Conservation (phyloP, 2,113 vertebrate genomes). For the Lota lota region DNA sequence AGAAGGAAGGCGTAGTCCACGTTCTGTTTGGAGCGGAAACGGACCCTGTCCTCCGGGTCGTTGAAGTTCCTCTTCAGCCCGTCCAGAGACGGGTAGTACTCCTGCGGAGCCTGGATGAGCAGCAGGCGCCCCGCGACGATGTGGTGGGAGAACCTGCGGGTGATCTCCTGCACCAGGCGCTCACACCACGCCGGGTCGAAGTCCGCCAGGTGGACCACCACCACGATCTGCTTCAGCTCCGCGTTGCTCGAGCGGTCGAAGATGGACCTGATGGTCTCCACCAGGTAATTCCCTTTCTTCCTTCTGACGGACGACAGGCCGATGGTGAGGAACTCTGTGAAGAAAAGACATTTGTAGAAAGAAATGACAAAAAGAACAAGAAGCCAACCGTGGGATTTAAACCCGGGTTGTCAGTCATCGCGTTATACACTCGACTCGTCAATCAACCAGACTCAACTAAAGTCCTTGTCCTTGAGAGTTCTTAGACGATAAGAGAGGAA, state of each 20-base stretch:
- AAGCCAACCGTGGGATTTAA: too few species aligned
- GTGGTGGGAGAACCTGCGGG: conserved; percentile 94
- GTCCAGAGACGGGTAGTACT: conserved; percentile 89
- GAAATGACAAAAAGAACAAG: neutral
- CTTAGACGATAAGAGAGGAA: too few species aligned
- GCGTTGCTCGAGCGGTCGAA: conserved; percentile 98
- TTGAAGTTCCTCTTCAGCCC: conserved; percentile 98
- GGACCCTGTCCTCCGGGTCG: conserved; percentile 92
- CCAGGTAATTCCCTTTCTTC: conserved; percentile 92
- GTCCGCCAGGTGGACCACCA: conserved; percentile 93
- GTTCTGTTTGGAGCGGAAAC: conserved; percentile 97
- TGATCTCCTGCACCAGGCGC: conserved; percentile 89
- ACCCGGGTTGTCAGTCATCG: too few species aligned
- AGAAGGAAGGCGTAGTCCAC: conserved; percentile 87
- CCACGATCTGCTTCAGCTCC: conserved; percentile 92
- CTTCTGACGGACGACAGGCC: conserved; percentile 93
- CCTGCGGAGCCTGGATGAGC: conserved; percentile 91
- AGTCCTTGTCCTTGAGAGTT: too few species aligned
- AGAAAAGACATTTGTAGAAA: conserved; percentile 32
- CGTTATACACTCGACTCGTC: too few species aligned
- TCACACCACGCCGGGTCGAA: conserved; percentile 92
- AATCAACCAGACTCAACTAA: too few species aligned
- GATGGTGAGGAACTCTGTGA: conserved; percentile 91
- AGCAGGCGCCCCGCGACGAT: conserved; percentile 92
- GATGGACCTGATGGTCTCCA: conserved; percentile 95